A percentile compares a stretch with the other conserved stretches of the same genome.
Conservation (phyloP, 2,888 invertebrate genomes). For the Nomada flava region DNA sequence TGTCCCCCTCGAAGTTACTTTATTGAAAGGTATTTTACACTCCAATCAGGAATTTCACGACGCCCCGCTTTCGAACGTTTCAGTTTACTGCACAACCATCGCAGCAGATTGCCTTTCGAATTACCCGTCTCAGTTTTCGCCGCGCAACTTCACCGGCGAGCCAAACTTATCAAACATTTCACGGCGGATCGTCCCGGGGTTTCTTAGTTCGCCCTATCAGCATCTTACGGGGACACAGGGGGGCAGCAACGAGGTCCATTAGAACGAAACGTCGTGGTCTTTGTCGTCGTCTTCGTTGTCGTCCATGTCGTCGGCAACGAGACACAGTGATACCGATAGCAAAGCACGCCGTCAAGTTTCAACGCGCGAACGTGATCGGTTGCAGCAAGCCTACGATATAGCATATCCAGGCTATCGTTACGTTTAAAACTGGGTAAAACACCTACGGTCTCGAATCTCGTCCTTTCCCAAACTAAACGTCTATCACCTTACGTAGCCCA, state of each 20-base stretch:
- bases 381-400: constrained; percentile 83
- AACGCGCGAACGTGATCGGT: constrained; percentile 70
- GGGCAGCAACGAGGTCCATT: constrained; percentile 48
- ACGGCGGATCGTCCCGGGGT: background rate
- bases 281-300: constrained; percentile 21
- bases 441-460: constrained; percentile 53
- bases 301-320: constrained; percentile 23
- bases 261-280: constrained; percentile 25
- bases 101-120: background rate
- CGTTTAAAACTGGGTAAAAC: constrained; percentile 30
- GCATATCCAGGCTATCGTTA: constrained; percentile 73
- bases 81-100: too few species aligned
- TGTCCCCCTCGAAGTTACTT: constrained; percentile 5
- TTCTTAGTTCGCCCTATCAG: constrained; percentile 1
- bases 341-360: constrained; percentile 58
- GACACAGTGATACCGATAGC: constrained; percentile 43
- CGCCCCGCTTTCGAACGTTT: background rate
- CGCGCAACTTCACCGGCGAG: background rate
- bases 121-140: background rate
- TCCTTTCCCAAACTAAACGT: constrained; percentile 21
- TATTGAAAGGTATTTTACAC: background rate
- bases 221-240: background rate
- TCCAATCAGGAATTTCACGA: too few species aligned
- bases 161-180: constrained; percentile 13
- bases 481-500: constrained; percentile 10